phyloP scores from a whole-genome alignment of 2,888 invertebrate genomes.

The Anoplius nigerrimus region DNA sequence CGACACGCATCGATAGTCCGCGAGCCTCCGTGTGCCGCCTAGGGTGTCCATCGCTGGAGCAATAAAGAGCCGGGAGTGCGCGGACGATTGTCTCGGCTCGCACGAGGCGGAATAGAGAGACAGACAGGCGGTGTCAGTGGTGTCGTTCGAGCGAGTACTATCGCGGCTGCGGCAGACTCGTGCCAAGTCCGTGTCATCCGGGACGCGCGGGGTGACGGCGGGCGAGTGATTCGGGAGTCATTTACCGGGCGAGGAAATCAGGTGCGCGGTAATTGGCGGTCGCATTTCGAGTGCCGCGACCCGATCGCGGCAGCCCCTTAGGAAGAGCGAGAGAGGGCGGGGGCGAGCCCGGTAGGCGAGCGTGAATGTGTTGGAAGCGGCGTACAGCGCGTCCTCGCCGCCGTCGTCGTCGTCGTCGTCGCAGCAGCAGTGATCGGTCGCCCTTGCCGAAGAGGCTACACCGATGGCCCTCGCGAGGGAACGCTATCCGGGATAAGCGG shows the following conservation, averaged over 20 bases:
- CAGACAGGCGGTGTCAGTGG: no score
- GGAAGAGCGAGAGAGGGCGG: no score
- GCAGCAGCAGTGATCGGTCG: conserved; percentile 20
- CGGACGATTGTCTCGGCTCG: no score
- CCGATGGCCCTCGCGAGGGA: conserved; percentile 35
- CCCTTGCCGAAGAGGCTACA: conserved; percentile 20
- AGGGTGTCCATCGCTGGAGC: no score
- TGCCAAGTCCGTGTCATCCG: neutral
- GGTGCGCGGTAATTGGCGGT: neutral
- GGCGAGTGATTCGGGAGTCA: neutral
- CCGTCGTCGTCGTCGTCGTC: conserved; percentile 69
- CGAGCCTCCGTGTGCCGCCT: no score
- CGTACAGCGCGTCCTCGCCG: conserved; percentile 60
- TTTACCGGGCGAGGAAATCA: neutral
- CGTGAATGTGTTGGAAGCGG: conserved; percentile 69
- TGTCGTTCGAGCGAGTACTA: neutral
- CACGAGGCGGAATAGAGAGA: no score
- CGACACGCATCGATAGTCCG: no score
- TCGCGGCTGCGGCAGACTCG: no score
- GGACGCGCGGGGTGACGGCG: neutral
- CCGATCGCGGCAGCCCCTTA: no score
- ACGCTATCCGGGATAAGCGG: neutral
- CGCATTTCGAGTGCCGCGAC: neutral
- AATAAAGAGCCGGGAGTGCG: no score
- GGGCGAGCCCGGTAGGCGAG: neutral